phyloP scores from a whole-genome alignment of 2,797 vertebrate species.

The Darevskia nairensis region DNA sequence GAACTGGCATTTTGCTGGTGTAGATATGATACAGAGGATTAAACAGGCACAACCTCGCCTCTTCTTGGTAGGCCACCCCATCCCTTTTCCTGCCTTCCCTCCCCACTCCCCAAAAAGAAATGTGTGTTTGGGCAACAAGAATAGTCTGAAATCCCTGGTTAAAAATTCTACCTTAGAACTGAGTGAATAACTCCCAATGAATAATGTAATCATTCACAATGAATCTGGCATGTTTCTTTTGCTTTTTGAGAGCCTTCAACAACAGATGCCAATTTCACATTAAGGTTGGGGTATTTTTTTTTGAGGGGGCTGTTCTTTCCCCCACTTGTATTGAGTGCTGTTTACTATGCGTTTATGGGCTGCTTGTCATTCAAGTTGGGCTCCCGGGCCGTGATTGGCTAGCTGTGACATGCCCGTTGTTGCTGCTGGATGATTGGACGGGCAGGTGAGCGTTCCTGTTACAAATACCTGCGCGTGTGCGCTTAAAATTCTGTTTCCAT shows the following conservation, averaged over 20 bases:
- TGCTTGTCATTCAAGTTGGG: conserved; percentile 72
- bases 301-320: background rate
- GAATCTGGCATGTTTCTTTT: conserved; percentile 28
- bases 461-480: conserved; percentile 67
- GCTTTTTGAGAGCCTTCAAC: conserved; percentile 66
- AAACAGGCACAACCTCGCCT: background rate
- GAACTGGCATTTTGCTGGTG: background rate
- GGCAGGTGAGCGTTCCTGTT: conserved; percentile 57
- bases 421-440: conserved; percentile 53
- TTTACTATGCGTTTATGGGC: conserved; percentile 53
- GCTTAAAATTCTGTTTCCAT: conserved; percentile 71
- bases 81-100: background rate
- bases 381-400: conserved; percentile 41
- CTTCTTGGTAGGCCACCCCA: background rate
- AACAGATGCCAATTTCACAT: conserved; percentile 67
- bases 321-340: conserved; percentile 1
- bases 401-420: conserved; percentile 35
- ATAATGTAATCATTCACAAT: conserved; percentile 62
- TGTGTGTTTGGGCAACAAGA: no score
- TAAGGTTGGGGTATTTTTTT: conserved; percentile 42
- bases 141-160: background rate
- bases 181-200: conserved; percentile 63
- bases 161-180: conserved; percentile 40
- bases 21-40: background rate
- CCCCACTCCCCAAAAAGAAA: background rate